These are phyloP conservation scores for Oceanodroma tethys DNA, from an alignment of 2,113 vertebrate species.

Conservation along the genomic window DNA sequence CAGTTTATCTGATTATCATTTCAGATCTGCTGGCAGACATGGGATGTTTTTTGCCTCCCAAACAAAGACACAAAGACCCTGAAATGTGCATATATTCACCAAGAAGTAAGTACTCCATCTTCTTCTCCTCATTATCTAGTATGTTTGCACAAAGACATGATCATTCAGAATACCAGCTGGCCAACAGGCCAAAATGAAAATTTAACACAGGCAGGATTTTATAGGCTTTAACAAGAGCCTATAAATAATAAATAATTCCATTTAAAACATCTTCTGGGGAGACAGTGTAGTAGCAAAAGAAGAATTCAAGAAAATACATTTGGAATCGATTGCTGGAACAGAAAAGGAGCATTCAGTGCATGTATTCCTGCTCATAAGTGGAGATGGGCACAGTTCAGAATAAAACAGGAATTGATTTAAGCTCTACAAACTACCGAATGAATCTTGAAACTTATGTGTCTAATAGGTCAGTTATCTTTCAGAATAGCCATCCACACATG, in stretches of 20 bases:
- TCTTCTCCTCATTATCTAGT: neutral
- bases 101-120: neutral
- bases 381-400: neutral
- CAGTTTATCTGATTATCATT: neutral
- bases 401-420: neutral
- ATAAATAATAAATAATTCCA: slow-evolving; percentile 16
- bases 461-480: neutral
- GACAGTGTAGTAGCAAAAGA: neutral
- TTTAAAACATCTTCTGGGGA: slow-evolving; percentile 25
- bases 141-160: neutral
- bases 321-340: neutral
- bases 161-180: neutral
- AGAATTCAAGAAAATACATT: neutral
- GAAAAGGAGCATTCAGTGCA: neutral
- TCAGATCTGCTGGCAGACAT: neutral
- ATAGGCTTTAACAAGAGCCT: neutral
- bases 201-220: neutral
- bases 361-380: neutral
- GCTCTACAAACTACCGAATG: neutral
- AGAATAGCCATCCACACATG: neutral
- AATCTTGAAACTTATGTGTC: neutral
- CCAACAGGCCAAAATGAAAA: neutral
- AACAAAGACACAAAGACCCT: neutral
- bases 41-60: neutral
- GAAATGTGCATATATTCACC: neutral